phyloP scores from a whole-genome alignment of 2,113 vertebrate genomes.

The Gobius niger region DNA sequence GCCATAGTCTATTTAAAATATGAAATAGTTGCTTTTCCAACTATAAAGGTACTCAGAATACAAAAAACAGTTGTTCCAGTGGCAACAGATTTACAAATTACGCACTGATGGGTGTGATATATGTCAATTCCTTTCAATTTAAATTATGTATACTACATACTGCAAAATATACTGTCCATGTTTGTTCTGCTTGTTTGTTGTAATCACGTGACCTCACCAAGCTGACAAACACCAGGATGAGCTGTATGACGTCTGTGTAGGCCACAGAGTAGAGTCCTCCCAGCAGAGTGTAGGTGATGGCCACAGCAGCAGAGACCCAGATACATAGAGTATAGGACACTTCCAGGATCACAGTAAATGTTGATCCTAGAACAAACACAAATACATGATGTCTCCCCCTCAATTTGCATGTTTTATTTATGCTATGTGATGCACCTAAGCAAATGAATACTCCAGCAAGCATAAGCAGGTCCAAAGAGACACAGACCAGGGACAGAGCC shows the following conservation, averaged over 20 bases:
- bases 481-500: neutral
- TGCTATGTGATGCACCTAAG: neutral
- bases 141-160: too few relatives aligned
- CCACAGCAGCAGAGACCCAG: constrained; percentile 5
- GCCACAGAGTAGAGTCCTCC: constrained; percentile 8
- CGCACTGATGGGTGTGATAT: too few relatives aligned
- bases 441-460: neutral
- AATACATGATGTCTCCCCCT: neutral
- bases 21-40: too few relatives aligned
- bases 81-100: too few relatives aligned
- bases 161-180: too few relatives aligned
- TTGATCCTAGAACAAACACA: neutral
- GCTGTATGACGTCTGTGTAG: constrained; percentile 8
- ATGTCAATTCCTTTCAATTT: too few relatives aligned
- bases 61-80: too few relatives aligned
- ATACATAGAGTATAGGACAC: neutral
- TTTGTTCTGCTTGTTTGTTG: neutral
- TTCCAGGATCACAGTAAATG: neutral
- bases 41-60: too few relatives aligned
- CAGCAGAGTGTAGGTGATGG: too few relatives aligned
- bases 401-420: neutral
- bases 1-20: too few relatives aligned
- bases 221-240: neutral
- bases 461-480: neutral
- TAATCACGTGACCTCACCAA: neutral